Evolutionary conservation across 2,113 vertebrate species (phyloP), one percentile per base, ranked within the genome.

Genomic region (Gymnorhina tibicen): DNA sequence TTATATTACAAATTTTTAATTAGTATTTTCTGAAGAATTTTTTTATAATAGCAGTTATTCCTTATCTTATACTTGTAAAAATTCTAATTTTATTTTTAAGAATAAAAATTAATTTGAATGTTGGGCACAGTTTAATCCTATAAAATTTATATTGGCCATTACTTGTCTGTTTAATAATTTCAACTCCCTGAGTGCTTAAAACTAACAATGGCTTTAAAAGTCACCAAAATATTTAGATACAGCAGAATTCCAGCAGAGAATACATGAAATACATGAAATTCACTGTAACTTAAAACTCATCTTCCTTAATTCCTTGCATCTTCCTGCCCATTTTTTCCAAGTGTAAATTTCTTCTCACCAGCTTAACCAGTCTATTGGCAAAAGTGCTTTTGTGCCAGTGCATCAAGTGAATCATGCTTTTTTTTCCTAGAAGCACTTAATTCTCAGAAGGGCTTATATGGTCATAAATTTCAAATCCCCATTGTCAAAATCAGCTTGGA

Each of bases 381-480:
- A 85, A 87, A 82, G 33, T 15, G 1, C 3, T 41, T 60, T 77
- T 81, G 3, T 50, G 2, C 2, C 10, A 32, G 5, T 35, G 66
- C 0, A 0, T 66, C 7, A 42, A 11, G 18, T 58, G 16, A 42
- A 70, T 56, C 13, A 41, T 46, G 14, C 2, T 11, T 66, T 19
- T 19, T 76, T 84, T 56, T 41, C 8, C 17, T 75, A 68, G 18
- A 14, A 63, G 19, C 28, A 33, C 13, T 37, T 16, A 46, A 4
- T 85, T 66, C 27, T 78, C 11, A 60, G 11, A 78, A 46, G 26
- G 13, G 19, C 7, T 7, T 46, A 44, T 28, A 42, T 33, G 32
- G 37, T 46, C 35, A 60, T 16, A 72, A 58, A 63, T 67, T 67
- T 53, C 14, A 89, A 72, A 44, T 30, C 3, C 2, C 3, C 1